A percentile compares a stretch with the other conserved stretches of the same genome.
Conservation (phyloP, 2,113 vertebrate genomes). For the Rhinolophus ferrumequinum region DNA sequence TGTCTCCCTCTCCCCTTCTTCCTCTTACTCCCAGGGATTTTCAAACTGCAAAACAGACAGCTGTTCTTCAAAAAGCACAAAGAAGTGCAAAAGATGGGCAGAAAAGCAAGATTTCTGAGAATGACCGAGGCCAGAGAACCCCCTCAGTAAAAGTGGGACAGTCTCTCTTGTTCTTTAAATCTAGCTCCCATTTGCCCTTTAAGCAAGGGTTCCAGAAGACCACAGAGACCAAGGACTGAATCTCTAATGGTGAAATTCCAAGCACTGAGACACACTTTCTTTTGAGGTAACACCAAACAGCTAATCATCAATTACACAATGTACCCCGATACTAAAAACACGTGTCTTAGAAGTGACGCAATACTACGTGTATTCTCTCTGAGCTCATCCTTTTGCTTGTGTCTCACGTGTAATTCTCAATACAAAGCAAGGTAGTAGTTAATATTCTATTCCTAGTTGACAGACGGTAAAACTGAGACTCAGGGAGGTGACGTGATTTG, state of each 20-base stretch:
- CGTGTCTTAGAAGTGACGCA: rapidly evolving
- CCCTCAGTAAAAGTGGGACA: not conserved
- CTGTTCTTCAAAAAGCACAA: not conserved
- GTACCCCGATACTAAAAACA: not conserved
- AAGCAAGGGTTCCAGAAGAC: not conserved
- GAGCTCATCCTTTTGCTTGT: not conserved
- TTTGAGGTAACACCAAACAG: not conserved
- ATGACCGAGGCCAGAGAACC: not conserved
- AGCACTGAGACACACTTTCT: not conserved
- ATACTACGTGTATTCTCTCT: rapidly evolving
- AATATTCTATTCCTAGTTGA: not conserved
- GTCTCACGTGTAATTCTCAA: not conserved
- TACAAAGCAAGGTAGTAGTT: not conserved
- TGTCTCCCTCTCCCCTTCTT: not conserved
- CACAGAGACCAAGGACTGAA: not conserved
- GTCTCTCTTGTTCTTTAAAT: not conserved
- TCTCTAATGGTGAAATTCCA: slow-evolving; percentile 12
- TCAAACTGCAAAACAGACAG: not conserved
- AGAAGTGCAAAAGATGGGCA: not conserved
- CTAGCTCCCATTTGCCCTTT: not conserved
- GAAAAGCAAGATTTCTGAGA: not conserved
- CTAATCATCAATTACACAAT: not conserved
- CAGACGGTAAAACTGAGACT: slow-evolving; percentile 31
- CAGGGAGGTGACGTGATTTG: not conserved
- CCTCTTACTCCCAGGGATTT: not conserved